Base-by-base conservation (phyloP, 2,888 invertebrate genomes). In the Cabera pusaria region DNA sequence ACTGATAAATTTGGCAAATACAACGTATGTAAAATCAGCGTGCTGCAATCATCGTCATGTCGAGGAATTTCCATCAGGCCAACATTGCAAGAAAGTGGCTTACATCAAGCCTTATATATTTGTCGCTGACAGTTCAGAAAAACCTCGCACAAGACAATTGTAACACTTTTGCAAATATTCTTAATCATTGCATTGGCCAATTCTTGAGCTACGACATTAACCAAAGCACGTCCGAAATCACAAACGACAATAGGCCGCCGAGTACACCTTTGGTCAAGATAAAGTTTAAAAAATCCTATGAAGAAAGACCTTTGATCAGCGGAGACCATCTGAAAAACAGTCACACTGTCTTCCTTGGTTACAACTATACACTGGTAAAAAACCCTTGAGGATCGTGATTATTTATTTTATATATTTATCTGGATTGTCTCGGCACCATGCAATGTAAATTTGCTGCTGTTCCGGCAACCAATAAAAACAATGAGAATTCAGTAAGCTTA, bases 111-210 rank as follows among this genome's bases (percentile, higher is more conserved):
- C 36, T 22, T 2, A 36, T 22, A 8, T 6, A 36, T n/a, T n/a
- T n/a, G 23, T 28, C 3, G 5, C 16, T 3, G 36, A 27, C 6
- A 36, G 7, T 7, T 2, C 9, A 1, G n/a, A 18, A 3, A 5
- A 8, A 8, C 10, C 5, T 2, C 17, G 10, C n/a, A n/a, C 6
- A 18, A 36, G 1, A 2, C 18, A 6, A 6, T 23, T 6, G n/a
- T 28, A 29, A 11, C 23, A 36, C 23, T 6, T n/a, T n/a, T 28
- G 22, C 5, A 37, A 5, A 9, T 29, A 16, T 2, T 29, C 28
- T 6, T 17, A 10, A 10, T 22, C 11, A 2, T 6, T 24, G 6
- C 24, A 29, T 5, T 18, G 1, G 69, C 7, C 38, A 22, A 23
- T 23, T 33, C 27, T 38, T 38, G 20, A 3, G 38, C 26, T 22